Base-by-base conservation (phyloP, 2,888 invertebrate genomes). In the Macaria notata region DNA sequence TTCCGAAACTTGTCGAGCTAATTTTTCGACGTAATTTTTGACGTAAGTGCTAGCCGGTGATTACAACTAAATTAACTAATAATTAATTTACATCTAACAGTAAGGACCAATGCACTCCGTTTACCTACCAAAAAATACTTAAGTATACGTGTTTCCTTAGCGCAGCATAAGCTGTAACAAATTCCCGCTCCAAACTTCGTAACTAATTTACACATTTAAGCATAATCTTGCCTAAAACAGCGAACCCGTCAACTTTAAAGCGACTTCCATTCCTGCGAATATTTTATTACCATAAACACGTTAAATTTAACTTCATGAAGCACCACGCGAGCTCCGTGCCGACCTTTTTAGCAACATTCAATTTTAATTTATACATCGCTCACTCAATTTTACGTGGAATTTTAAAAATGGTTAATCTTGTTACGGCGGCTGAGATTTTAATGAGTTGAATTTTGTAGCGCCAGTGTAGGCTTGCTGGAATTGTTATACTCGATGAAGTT, bases 211-310 rank as follows among this genome's bases (percentile, higher is more conserved):
- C 44, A 46, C 46, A 47, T 52, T 48, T 47, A 49, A 55, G 68
- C 69, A 71, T 68, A 66, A 60, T 76, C 72, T 70, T 63, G 68
- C 62, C 67, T 67, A 69, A 72, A 70, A 72, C 69, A 65, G 71
- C 71, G 71, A 74, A 56, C 54, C 56, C 59, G 62, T 66, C 63
- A 72, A 73, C 63, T 70, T 76, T 70, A 65, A 64, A 71, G 67
- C 68, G 64, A 67, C 70, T 73, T 73, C 19, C 73, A 68, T 72
- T 71, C 71, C 69, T 70, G 67, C 70, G 76, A 76, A 84, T 84
- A 84, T 84, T 83, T 82, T 81, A 83, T 81, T 74, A 60, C 62
- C 71, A 69, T 77, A 76, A 81, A 70, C 78, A 72, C 69, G 75
- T 79, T 79, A 75, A 70, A 62, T 73, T 78, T 82, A 78, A 79